Base-by-base conservation (phyloP, 2,113 vertebrate genomes). In the Numida meleagris region DNA sequence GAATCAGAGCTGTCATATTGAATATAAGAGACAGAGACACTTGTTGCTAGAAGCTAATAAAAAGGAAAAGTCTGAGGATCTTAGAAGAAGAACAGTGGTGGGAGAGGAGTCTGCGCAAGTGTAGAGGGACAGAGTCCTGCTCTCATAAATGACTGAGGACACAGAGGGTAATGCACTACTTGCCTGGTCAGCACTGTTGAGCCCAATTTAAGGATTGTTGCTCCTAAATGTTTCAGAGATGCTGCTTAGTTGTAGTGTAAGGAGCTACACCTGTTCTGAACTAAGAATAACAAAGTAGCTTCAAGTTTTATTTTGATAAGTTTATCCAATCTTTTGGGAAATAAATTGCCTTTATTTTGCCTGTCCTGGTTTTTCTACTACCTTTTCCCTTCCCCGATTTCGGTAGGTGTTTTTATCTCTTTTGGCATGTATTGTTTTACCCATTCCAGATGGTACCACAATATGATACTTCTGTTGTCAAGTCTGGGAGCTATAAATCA, bases 21-120 rank as follows among this genome's bases (percentile, higher is more conserved):
- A 34, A 12, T 12, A 11, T 87, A 12, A 77, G 71, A 78, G 48
- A 19, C 10, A 29, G 4, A 25, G 13, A 21, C 29, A 5, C 27
- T 55, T 83, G 9, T 45, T 38, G 6, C 48, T 57, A 1, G 45
- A 34, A 63, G 7, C 23, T 25, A 38, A 57, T n/a, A 3, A 55
- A 65, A 77, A n/a, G 10, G 43, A 59, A 27, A 27, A 18, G 58
- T 76, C n/a, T 63, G 76, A 82, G 46, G 38, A 83, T n/a, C 6
- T 24, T 68, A 24, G 4, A 45, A 3, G 7, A 68, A 6, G n/a
- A 34, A 14, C 0, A 0, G 13, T 42, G 12, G 7, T 25, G 43
- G 34, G 23, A 2, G 1, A 89, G 58, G 12, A 59, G 38, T 12
- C 67, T 19, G 1, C 12, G 12, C 5, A 34, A 19, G 6, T 45